These are phyloP conservation scores for Bembecia ichneumoniformis DNA, from an alignment of 2,888 invertebrate species.

Conservation along the genomic window DNA sequence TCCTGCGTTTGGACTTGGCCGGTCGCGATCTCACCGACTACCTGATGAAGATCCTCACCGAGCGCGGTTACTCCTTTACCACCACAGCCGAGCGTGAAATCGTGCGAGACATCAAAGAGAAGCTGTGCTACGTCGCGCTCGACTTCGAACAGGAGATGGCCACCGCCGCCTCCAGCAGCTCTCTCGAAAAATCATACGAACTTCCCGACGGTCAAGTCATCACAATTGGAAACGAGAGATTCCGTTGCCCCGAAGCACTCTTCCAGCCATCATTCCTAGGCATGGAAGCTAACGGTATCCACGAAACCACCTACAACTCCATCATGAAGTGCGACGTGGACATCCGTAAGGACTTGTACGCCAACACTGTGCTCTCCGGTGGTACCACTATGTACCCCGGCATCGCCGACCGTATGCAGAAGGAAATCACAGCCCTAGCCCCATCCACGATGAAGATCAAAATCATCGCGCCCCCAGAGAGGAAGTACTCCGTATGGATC, in stretches of 20 bases:
- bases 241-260: constrained; percentile 96
- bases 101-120: constrained; percentile 94
- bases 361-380: constrained; percentile 94
- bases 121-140: constrained; percentile 89
- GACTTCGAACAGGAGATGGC: constrained; percentile 97
- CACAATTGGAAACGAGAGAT: constrained; percentile 93
- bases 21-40: constrained; percentile 93
- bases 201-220: constrained; percentile 94
- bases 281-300: constrained; percentile 90
- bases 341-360: constrained; percentile 96
- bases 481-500: constrained; percentile 96
- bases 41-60: constrained; percentile 93
- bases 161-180: constrained; percentile 90
- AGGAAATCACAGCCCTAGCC: constrained; percentile 91
- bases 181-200: constrained; percentile 95
- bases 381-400: constrained; percentile 97
- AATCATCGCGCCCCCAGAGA: constrained; percentile 93
- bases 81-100: constrained; percentile 94
- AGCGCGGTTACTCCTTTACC: constrained; percentile 91
- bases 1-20: constrained; percentile 91
- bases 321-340: constrained; percentile 99
- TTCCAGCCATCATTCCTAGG: constrained; percentile 95
- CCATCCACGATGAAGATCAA: constrained; percentile 95
- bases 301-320: constrained; percentile 93
- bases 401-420: constrained; percentile 93